phyloP scores from a whole-genome alignment of 2,888 invertebrate genomes.

The Drosophila nr. perissopoda region DNA sequence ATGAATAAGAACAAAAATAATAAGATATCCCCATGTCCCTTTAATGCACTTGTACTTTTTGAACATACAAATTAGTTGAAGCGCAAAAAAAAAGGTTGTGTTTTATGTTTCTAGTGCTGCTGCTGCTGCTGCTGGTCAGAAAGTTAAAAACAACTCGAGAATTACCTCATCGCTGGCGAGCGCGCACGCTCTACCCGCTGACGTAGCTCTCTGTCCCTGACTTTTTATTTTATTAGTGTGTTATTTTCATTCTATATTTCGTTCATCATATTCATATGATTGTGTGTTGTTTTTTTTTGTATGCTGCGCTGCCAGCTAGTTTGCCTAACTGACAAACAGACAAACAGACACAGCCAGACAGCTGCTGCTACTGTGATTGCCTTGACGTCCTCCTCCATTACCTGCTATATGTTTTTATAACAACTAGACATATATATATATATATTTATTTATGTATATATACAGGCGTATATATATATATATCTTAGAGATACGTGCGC shows the following conservation, averaged over 20 bases:
- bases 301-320: constrained; percentile 59
- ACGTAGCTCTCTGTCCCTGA: constrained; percentile 72
- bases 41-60: background rate
- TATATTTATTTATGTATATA: background rate
- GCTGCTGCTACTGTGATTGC: constrained; percentile 43
- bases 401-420: constrained; percentile 21
- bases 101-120: constrained; percentile 13
- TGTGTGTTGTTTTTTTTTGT: constrained; percentile 28
- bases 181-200: constrained; percentile 50
- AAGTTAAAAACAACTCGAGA: constrained; percentile 64
- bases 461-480: constrained; percentile 7
- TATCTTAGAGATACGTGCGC: constrained; percentile 62
- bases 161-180: constrained; percentile 76
- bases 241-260: constrained; percentile 75
- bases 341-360: constrained; percentile 8
- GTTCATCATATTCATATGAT: constrained; percentile 38
- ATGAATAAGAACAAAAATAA: background rate
- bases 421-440: background rate
- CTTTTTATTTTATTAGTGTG: constrained; percentile 73
- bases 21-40: constrained; percentile 18
- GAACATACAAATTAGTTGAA: constrained; percentile 13
- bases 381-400: constrained; percentile 23
- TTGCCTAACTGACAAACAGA: constrained; percentile 29
- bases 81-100: constrained; percentile 22
- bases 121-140: constrained; percentile 17